Evolutionary conservation across 2,113 vertebrate genomes (phyloP).

Genomic region (Numenius arquata): DNA sequence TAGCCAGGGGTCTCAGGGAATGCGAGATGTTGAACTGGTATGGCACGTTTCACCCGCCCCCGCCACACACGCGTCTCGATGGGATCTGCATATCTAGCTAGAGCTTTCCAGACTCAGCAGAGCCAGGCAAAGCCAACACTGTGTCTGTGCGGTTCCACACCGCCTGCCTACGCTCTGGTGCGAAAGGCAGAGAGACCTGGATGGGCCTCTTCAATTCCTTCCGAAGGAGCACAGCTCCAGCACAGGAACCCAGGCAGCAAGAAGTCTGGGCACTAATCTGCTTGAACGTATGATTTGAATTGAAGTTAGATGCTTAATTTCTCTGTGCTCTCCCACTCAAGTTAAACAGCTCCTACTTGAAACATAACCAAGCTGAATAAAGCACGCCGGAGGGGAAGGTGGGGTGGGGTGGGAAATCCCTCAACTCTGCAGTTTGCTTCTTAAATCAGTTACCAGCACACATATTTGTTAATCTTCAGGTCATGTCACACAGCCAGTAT

Average conservation of each 20-base stretch:
- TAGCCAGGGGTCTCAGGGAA: slow-evolving; percentile 40
- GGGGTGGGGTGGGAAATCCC: background rate
- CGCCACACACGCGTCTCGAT: rapidly evolving
- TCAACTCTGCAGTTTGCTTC: background rate
- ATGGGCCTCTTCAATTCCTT: background rate
- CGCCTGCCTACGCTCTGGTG: background rate
- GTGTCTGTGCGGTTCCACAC: rapidly evolving
- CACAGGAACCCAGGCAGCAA: background rate
- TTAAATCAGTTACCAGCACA: background rate
- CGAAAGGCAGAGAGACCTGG: background rate
- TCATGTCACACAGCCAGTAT: background rate
- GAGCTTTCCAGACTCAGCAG: background rate
- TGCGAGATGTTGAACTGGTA: slow-evolving; percentile 43
- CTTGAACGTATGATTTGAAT: rapidly evolving
- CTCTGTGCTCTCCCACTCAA: background rate
- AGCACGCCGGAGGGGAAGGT: background rate
- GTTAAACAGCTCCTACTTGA: background rate
- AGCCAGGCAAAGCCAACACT: background rate
- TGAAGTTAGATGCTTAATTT: background rate
- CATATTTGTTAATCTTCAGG: background rate
- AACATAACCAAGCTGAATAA: background rate
- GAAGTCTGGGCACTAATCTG: background rate
- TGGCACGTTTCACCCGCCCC: background rate
- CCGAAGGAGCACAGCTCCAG: background rate
- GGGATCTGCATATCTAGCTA: background rate